phyloP scores from a whole-genome alignment of 2,113 vertebrate species.

The Saimiri boliviensis region DNA sequence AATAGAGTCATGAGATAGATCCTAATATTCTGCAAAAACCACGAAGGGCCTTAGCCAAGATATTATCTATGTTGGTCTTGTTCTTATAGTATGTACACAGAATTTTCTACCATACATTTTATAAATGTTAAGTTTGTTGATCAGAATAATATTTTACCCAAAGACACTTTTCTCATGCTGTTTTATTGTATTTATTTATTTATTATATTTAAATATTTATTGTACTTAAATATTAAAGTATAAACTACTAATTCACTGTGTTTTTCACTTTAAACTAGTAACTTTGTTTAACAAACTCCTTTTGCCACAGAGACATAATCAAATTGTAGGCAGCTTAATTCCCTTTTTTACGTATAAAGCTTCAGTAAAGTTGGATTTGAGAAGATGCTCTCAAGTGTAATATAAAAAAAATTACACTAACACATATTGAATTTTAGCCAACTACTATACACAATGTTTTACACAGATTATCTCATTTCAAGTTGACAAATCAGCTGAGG shows the following conservation, averaged over 20 bases:
- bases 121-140: not conserved
- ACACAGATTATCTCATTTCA: not conserved
- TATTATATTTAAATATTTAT: not conserved
- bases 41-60: not conserved
- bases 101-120: not conserved
- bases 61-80: not conserved
- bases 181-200: not conserved
- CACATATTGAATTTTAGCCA: not conserved
- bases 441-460: not conserved
- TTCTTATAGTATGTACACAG: not conserved
- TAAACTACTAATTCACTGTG: not conserved
- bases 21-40: not conserved
- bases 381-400: not conserved
- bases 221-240: not conserved
- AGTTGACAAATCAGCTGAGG: not conserved
- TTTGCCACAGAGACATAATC: not conserved
- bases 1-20: not conserved
- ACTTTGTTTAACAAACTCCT: not conserved
- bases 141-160: not conserved
- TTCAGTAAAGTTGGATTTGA: not conserved
- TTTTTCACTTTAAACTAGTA: not conserved
- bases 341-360: not conserved
- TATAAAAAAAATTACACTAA: not conserved
- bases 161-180: not conserved
- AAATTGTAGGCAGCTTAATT: not conserved